A percentile compares a stretch with the other conserved stretches of the same genome.
Conservation (phyloP, 2,888 invertebrate species). For the Macrophya alboannulata region DNA sequence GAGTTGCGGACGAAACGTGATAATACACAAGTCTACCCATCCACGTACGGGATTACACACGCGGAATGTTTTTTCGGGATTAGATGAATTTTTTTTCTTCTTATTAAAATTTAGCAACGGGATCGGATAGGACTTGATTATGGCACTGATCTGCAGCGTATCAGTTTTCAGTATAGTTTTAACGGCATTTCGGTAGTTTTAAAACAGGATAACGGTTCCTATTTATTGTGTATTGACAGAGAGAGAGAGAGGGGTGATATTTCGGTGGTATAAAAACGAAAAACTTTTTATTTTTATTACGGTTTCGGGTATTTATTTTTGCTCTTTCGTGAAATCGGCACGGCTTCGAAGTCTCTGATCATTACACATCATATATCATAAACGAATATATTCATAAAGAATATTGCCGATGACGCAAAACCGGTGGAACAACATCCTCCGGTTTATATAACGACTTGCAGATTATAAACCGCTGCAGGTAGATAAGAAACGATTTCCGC, state of each 20-base stretch:
- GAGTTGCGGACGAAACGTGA: not conserved
- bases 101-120: not conserved
- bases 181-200: not conserved
- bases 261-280: not conserved
- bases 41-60: not conserved
- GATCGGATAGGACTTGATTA: not conserved
- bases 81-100: not conserved
- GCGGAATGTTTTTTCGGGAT: not conserved
- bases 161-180: not conserved
- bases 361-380: not conserved
- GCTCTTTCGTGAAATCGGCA: not conserved
- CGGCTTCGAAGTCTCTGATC: no score
- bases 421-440: not conserved
- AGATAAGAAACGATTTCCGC: slow-evolving; percentile 63
- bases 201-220: not conserved
- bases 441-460: not conserved
- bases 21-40: not conserved
- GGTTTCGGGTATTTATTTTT: not conserved
- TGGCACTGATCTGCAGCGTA: not conserved
- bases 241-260: not conserved
- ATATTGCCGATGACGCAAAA: not conserved
- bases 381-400: not conserved
- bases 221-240: not conserved
- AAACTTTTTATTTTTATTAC: not conserved
- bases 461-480: slow-evolving; percentile 14